phyloP scores from a whole-genome alignment of 2,888 invertebrate species.

The Diaphora mendica region DNA sequence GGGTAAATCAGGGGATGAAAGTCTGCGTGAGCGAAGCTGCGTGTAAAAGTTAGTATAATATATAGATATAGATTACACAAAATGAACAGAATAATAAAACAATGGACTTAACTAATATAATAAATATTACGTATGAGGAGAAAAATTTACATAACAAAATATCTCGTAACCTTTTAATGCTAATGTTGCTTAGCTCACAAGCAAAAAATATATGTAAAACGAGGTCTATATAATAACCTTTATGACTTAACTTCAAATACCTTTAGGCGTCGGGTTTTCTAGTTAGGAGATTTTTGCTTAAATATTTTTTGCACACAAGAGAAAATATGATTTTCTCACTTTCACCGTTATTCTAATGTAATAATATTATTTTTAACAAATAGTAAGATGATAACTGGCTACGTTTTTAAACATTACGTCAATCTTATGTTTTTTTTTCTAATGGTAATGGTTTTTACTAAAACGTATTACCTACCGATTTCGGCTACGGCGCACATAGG shows the following conservation, averaged over 20 bases:
- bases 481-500: too few species aligned
- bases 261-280: neutral
- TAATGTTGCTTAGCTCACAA: slow-evolving; percentile 4
- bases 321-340: slow-evolving; percentile 13
- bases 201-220: slow-evolving; percentile 7
- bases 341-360: neutral
- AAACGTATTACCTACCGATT: too few species aligned
- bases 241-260: slow-evolving; percentile 17
- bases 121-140: neutral
- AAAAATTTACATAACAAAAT: neutral
- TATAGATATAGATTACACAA: too few species aligned
- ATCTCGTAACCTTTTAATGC: neutral
- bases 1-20: too few species aligned
- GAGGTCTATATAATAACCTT: slow-evolving; percentile 11
- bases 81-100: neutral
- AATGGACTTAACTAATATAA: neutral
- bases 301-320: slow-evolving; percentile 10
- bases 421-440: neutral
- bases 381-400: neutral
- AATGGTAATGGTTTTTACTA: too few species aligned
- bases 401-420: neutral
- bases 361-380: neutral
- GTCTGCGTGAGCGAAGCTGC: too few species aligned
- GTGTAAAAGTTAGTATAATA: too few species aligned
- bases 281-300: slow-evolving; percentile 10